These are phyloP conservation scores for Nephrotoma guestfalica DNA, from an alignment of 2,888 invertebrate species.

Conservation along the genomic window DNA sequence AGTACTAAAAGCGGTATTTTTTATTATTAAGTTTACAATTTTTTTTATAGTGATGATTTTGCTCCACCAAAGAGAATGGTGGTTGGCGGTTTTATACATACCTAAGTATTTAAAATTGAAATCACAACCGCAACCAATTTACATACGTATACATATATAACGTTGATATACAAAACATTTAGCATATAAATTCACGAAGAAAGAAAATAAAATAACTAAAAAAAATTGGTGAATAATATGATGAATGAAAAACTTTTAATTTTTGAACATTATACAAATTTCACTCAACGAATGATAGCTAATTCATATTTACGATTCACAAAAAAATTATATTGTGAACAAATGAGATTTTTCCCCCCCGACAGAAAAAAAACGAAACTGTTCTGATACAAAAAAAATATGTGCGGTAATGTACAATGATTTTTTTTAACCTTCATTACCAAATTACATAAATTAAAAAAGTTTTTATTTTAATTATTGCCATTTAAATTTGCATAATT, in stretches of 20 bases:
- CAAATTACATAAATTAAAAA: neutral
- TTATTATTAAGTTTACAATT: neutral
- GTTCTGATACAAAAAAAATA: neutral
- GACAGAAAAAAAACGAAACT: neutral
- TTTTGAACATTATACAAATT: neutral
- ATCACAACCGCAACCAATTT: neutral
- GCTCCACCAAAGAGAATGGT: neutral
- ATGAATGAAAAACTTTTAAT: neutral
- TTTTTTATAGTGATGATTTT: neutral
- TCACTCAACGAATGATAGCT: neutral
- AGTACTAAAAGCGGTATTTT: neutral
- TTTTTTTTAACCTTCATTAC: neutral
- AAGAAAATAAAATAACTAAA: neutral
- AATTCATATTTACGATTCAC: neutral
- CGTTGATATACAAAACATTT: neutral
- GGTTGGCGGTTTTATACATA: neutral
- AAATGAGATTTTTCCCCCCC: neutral
- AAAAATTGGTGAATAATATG: neutral
- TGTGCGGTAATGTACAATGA: neutral
- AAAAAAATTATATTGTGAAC: neutral
- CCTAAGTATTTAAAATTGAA: neutral
- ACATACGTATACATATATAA: neutral
- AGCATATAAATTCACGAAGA: neutral
- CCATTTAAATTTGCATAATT: neutral
- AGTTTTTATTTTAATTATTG: neutral